These are phyloP conservation scores for Pseudomyrmex concolor DNA, from an alignment of 1,140 invertebrate species.

Conservation along the genomic window DNA sequence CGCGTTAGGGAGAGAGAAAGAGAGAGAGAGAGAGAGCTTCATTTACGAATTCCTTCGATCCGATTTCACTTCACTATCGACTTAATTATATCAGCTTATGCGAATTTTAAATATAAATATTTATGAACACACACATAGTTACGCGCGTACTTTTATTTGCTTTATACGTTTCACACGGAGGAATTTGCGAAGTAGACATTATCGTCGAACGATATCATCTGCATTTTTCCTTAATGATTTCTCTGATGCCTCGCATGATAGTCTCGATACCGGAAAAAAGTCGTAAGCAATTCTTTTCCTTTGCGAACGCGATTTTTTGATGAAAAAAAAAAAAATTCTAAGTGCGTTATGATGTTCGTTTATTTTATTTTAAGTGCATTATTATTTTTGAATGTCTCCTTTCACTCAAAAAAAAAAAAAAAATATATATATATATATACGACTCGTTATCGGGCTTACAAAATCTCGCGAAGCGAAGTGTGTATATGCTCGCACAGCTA, in stretches of 20 bases:
- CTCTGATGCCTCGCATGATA: slow-evolving; percentile 5
- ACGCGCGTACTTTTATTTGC: too few species aligned
- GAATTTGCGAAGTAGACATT: not conserved
- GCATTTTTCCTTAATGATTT: slow-evolving; percentile 6
- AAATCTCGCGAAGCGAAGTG: slow-evolving; percentile 13
- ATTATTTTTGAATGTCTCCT: slow-evolving; percentile 12
- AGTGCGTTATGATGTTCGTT: not conserved
- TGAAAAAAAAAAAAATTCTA: not conserved
- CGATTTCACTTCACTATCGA: not conserved
- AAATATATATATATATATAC: too few species aligned
- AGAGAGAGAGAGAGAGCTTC: not conserved
- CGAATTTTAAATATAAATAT: not conserved
- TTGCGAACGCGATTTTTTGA: not conserved
- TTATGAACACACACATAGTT: too few species aligned
- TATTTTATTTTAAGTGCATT: slow-evolving; percentile 2
- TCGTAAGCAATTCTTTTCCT: not conserved
- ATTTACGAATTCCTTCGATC: not conserved
- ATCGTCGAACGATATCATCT: not conserved
- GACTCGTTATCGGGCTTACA: slow-evolving; percentile 38
- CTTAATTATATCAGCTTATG: not conserved
- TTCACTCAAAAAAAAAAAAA: slow-evolving; percentile 1
- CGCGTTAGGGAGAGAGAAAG: too few species aligned
- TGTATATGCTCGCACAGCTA: slow-evolving; percentile 15
- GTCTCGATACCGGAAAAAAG: slow-evolving; percentile 33
- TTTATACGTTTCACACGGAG: too few species aligned